A percentile compares a stretch with the other conserved stretches of the same genome.
Evolutionary conservation across 2,888 invertebrate genomes (phyloP).

Genomic region (Capitulum mitella): DNA sequence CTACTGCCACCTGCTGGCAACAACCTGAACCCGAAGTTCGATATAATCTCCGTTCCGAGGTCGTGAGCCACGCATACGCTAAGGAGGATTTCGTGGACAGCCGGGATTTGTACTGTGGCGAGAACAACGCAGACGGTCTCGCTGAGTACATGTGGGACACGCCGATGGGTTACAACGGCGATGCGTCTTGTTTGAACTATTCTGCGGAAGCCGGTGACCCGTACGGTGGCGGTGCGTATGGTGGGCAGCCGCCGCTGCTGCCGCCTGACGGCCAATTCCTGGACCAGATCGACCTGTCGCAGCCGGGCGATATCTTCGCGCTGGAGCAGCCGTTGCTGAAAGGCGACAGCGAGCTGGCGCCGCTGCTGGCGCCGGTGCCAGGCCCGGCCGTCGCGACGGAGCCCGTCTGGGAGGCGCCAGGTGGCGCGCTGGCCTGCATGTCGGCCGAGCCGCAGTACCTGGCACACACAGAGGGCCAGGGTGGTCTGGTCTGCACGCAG

Average conservation of each 20-base stretch:
- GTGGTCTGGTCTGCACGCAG: background rate
- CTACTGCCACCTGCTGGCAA: conserved; percentile 2
- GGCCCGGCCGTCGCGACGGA: background rate
- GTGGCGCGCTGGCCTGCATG: background rate
- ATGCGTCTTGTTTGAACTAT: background rate
- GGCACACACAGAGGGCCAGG: background rate
- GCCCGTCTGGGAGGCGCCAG: background rate
- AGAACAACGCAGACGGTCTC: background rate
- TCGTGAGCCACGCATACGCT: background rate
- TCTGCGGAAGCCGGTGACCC: background rate
- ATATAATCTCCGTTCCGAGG: background rate
- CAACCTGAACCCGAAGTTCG: background rate
- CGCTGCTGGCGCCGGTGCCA: background rate
- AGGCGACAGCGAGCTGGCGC: background rate
- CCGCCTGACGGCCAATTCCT: conserved; percentile 10
- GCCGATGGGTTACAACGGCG: background rate
- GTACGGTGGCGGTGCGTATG: background rate
- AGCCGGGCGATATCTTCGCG: conserved; percentile 19
- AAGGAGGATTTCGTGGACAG: background rate
- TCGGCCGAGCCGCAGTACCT: background rate
- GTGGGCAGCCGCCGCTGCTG: background rate
- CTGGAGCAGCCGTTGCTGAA: conserved; percentile 5
- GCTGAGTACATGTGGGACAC: background rate
- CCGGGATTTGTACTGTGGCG: background rate
- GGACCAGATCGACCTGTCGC: conserved; percentile 8